phyloP scores from a whole-genome alignment of 2,797 vertebrate species.

The Smutsia gigantea region DNA sequence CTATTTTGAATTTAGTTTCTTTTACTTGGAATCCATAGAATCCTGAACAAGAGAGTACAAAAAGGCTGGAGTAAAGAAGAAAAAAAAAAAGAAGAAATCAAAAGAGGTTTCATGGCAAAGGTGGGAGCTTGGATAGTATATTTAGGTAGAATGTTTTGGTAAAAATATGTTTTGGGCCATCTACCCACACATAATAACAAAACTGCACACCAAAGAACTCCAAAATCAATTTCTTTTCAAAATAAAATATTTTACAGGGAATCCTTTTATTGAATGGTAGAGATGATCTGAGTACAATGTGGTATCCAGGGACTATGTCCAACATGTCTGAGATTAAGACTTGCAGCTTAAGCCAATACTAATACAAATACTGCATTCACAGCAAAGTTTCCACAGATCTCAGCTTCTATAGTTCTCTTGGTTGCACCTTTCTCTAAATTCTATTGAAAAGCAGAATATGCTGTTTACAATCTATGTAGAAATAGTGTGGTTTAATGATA shows the following conservation, averaged over 20 bases:
- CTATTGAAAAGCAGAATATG: not conserved
- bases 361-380: not conserved
- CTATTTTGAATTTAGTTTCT: constrained; percentile 25
- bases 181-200: not conserved
- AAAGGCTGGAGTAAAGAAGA: not conserved
- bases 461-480: not conserved
- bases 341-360: not conserved
- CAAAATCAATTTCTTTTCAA: constrained; percentile 8
- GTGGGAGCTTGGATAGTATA: not conserved
- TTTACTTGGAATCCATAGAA: constrained; percentile 41
- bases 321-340: not conserved
- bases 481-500: not conserved
- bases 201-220: not conserved
- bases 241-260: not conserved
- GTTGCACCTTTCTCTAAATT: not conserved
- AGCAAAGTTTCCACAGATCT: not conserved
- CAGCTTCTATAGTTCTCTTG: not conserved
- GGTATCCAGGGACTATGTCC: not conserved
- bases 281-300: not conserved
- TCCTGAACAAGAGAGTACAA: not conserved
- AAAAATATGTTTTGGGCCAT: not conserved
- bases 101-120: constrained; percentile 36
- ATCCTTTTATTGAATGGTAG: not conserved
- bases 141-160: not conserved
- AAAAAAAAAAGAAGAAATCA: not conserved